These are phyloP conservation scores for Vipera ursinii DNA, from an alignment of 2,797 vertebrate genomes.

Conservation along the genomic window DNA sequence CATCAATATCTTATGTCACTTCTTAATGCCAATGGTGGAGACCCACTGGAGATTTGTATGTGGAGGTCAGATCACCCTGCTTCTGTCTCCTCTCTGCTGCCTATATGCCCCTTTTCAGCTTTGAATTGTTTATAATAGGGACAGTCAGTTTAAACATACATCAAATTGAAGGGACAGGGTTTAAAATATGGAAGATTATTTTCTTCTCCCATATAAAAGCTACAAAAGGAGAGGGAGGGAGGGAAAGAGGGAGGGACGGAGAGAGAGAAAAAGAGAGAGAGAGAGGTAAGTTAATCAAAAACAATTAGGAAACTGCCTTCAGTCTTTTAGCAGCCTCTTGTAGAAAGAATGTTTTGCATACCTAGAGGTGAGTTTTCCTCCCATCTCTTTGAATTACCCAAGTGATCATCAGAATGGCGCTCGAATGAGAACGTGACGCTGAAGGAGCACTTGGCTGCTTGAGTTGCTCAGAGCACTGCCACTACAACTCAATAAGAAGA, in stretches of 20 bases:
- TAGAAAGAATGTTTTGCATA: slow-evolving; percentile 61
- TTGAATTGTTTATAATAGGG: slow-evolving; percentile 41
- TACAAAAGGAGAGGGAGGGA: background rate
- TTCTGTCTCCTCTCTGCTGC: background rate
- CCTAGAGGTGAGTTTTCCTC: slow-evolving; percentile 73
- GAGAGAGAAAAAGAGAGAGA: background rate
- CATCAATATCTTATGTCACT: slow-evolving; percentile 52
- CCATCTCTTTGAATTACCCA: slow-evolving; percentile 77
- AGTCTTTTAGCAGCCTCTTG: slow-evolving; percentile 54
- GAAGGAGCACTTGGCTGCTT: slow-evolving; percentile 64
- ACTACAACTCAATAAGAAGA: slow-evolving; percentile 68
- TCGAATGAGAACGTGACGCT: slow-evolving; percentile 61
- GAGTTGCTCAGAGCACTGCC: slow-evolving; percentile 75
- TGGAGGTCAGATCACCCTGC: background rate
- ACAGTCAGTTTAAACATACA: slow-evolving; percentile 47
- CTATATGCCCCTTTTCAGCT: background rate
- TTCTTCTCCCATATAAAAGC: slow-evolving; percentile 25
- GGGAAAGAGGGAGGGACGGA: background rate
- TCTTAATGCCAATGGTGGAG: slow-evolving; percentile 51
- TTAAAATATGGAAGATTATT: slow-evolving; percentile 48
- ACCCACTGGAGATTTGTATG: slow-evolving; percentile 3
- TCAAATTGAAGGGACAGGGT: slow-evolving; percentile 44
- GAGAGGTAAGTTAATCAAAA: slow-evolving; percentile 54
- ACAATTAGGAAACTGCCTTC: slow-evolving; percentile 47
- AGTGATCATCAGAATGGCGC: slow-evolving; percentile 71